Conservation (phyloP, 92 coral and sea anemone species). For the Palythoa grandis region DNA sequence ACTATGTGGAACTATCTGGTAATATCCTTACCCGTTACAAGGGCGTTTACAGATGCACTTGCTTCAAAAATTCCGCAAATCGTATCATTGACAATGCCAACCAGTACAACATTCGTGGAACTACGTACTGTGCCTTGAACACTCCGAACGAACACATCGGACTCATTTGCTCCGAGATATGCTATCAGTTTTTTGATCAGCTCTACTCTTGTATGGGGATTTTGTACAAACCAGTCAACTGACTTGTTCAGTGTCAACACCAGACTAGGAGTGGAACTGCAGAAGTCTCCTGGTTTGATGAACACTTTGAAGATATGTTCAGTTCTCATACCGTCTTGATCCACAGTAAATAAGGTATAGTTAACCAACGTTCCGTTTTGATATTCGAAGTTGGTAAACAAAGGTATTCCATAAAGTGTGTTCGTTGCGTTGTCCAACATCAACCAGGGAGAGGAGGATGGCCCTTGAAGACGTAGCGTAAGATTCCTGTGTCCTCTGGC, state of each 20-base stretch:
- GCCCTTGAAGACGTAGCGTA: conserved; percentile 18
- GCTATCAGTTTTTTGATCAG: neutral
- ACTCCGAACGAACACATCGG: conserved; percentile 32
- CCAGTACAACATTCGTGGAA: conserved; percentile 12
- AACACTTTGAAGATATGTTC: conserved; percentile 39
- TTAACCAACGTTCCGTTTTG: conserved; percentile 37
- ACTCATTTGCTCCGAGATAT: conserved; percentile 24
- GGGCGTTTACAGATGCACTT: neutral
- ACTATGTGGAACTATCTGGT: too few relatives aligned
- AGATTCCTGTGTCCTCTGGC: conserved; percentile 14
- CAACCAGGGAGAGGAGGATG: conserved; percentile 24
- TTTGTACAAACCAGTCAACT: conserved; percentile 1
- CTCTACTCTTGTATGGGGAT: neutral
- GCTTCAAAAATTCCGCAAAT: conserved; percentile 18
- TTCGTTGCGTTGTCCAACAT: conserved; percentile 9
- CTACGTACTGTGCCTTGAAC: conserved; percentile 22
- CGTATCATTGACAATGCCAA: conserved; percentile 31
- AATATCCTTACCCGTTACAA: conserved; percentile 25
- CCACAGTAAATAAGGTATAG: conserved; percentile 28
- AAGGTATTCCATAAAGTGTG: conserved; percentile 27
- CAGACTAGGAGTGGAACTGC: conserved; percentile 34
- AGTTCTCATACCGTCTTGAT: conserved; percentile 25
- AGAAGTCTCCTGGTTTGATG: conserved; percentile 37
- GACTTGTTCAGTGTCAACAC: conserved; percentile 19
- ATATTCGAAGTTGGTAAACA: conserved; percentile 20